Conservation (phyloP, 2,113 vertebrate genomes). For the Sula dactylatra region DNA sequence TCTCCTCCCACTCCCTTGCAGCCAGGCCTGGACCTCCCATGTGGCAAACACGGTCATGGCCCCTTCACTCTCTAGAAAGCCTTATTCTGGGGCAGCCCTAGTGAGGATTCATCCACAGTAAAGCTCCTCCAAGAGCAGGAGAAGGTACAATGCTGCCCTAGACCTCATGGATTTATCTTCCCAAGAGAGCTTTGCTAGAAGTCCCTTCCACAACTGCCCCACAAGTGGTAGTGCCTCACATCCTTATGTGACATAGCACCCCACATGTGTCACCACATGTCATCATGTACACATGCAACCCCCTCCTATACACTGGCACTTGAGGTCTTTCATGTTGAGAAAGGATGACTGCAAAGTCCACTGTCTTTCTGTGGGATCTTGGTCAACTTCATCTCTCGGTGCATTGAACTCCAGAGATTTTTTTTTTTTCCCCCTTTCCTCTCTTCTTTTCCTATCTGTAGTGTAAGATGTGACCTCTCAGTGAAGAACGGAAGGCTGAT, state of each 20-base stretch:
- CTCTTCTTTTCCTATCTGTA: neutral
- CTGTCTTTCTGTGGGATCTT: neutral
- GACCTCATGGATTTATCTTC: neutral
- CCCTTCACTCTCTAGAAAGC: neutral
- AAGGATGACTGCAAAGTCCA: neutral
- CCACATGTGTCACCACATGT: neutral
- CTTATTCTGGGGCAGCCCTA: neutral
- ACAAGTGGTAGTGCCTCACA: neutral
- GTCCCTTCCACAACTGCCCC: no score
- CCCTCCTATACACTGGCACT: neutral
- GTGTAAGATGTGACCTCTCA: neutral
- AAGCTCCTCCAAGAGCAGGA: neutral
- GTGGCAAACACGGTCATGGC: neutral
- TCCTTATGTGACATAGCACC: neutral
- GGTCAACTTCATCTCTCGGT: neutral
- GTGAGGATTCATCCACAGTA: neutral
- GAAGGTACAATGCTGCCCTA: neutral
- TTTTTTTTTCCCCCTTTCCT: neutral
- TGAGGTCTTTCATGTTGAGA: neutral
- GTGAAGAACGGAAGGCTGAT: neutral
- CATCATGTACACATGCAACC: neutral
- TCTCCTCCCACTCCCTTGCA: neutral
- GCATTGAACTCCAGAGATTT: fast-evolving
- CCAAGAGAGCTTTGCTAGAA: neutral
- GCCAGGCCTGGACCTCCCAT: neutral